These are phyloP conservation scores for Philereme vetulata DNA, from an alignment of 2,888 invertebrate species.

Conservation along the genomic window DNA sequence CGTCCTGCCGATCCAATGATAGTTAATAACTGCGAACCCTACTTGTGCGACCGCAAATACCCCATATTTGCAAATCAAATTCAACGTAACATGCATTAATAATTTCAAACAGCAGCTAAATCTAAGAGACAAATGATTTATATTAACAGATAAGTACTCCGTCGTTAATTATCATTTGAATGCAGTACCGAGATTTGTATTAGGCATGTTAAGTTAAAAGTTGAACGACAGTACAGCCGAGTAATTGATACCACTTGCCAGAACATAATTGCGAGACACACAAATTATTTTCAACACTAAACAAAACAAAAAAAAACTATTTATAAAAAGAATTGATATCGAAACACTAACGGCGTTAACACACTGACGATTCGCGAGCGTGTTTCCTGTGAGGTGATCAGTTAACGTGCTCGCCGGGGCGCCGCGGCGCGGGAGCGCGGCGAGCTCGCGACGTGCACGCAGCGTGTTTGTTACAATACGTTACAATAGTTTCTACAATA, in stretches of 20 bases:
- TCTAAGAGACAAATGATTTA: conserved; percentile 62
- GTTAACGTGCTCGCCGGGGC: background rate
- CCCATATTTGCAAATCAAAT: conserved; percentile 71
- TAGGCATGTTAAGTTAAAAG: conserved; percentile 42
- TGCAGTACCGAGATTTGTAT: conserved; percentile 50
- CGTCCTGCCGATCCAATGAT: conserved; percentile 48
- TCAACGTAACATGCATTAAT: conserved; percentile 57
- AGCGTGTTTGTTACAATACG: no score
- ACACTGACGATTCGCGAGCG: no score
- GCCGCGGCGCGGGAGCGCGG: background rate
- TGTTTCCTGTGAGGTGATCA: no score
- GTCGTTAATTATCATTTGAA: conserved; percentile 52
- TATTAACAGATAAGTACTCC: conserved; percentile 56
- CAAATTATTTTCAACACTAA: conserved; percentile 17
- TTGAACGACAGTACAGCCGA: conserved; percentile 39
- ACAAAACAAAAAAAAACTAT: conserved; percentile 3
- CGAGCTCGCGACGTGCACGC: no score
- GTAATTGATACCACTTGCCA: conserved; percentile 24
- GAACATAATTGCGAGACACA: conserved; percentile 15
- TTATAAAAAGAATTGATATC: no score
- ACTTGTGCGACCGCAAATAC: conserved; percentile 55
- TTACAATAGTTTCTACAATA: no score
- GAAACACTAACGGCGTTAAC: no score
- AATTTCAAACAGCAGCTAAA: conserved; percentile 59
- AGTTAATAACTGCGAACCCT: conserved; percentile 45